Base-by-base conservation (phyloP, 2,888 invertebrate species). In the Pollenia amentaria region DNA sequence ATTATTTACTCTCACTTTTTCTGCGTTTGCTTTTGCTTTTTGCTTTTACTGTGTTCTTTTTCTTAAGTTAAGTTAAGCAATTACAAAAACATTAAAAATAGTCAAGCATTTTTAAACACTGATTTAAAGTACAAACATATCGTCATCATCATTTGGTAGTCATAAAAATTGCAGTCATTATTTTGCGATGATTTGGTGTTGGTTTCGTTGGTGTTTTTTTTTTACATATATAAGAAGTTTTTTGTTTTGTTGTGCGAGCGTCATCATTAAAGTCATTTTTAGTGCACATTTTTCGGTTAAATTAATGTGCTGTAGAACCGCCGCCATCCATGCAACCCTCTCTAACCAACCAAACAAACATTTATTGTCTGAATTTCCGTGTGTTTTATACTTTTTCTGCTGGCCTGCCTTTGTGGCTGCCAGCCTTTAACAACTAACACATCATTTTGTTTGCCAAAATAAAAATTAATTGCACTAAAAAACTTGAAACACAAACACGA, bases 121-220 rank as follows among this genome's bases (percentile, higher is more conserved):
- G n/a, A n/a, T n/a, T n/a, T n/a, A 69, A 83, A 83, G 53, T 73
- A 73, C 67, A 72, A 75, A 84, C 48, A 79, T 79, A 84, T 69
- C 76, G 76, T 85, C 81, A 72, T 85, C 72, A 84, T 84, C 80
- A 84, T 87, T 87, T 87, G 67, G 69, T 73, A 84, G 87, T 84
- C 80, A 87, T 87, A 87, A 87, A 87, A 87, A 84, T 84, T 87
- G 87, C 84, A 80, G 77, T 64, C 87, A 81, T 84, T 87, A 84
- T 77, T 87, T 84, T 86, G 46, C 78, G 64, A 69, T 51, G 76
- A 72, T 73, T 85, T 81, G 46, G 60, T 51, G 67, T 79, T 65
- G 75, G 75, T 62, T 40, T 29, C 40, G 55, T 67, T 29, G 46
- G 7, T 21, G 67, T 51, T 72, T 51, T 3, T 57, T 67, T 75